phyloP scores from a whole-genome alignment of 64 coral and sea anemone species.

The Pocillopora damicornis region DNA sequence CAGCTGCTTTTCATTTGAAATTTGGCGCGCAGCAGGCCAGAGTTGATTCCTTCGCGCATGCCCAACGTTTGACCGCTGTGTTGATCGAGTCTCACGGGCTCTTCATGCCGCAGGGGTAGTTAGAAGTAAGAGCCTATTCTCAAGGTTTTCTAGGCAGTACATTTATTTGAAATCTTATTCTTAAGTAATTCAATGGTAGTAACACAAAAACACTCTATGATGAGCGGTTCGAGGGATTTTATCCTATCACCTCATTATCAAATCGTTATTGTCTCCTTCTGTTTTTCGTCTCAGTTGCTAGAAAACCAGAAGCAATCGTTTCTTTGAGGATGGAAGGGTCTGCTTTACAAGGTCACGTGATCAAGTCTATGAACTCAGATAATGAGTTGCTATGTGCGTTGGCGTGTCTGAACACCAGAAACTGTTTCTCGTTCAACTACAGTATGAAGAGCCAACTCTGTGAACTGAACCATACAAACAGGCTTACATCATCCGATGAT shows the following conservation, averaged over 20 bases:
- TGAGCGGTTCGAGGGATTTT: not conserved
- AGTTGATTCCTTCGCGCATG: too few species aligned
- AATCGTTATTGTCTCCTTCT: not conserved
- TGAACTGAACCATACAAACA: conserved; percentile 30
- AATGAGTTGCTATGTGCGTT: conserved; percentile 13
- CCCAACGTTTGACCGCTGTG: too few species aligned
- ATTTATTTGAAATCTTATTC: too few species aligned
- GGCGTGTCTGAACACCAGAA: conserved; percentile 10
- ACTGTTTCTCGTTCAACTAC: conserved; percentile 29
- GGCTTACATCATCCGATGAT: not conserved
- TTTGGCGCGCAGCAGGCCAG: too few species aligned
- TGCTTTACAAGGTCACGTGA: conserved; percentile 17
- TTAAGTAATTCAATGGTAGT: too few species aligned
- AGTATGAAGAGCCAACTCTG: not conserved
- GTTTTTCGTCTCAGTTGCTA: not conserved
- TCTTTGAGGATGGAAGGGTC: not conserved
- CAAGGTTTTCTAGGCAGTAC: too few species aligned
- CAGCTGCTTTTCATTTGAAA: too few species aligned
- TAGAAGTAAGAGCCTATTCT: too few species aligned
- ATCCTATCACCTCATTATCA: not conserved
- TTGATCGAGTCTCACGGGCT: too few species aligned
- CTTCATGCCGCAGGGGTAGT: too few species aligned
- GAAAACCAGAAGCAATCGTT: conserved; percentile 28
- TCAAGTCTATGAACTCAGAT: not conserved
- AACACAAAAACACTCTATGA: too few species aligned